A percentile compares a stretch with the other conserved stretches of the same genome.
Evolutionary conservation across 2,888 invertebrate genomes (phyloP).

Genomic region (Allygus modestus): DNA sequence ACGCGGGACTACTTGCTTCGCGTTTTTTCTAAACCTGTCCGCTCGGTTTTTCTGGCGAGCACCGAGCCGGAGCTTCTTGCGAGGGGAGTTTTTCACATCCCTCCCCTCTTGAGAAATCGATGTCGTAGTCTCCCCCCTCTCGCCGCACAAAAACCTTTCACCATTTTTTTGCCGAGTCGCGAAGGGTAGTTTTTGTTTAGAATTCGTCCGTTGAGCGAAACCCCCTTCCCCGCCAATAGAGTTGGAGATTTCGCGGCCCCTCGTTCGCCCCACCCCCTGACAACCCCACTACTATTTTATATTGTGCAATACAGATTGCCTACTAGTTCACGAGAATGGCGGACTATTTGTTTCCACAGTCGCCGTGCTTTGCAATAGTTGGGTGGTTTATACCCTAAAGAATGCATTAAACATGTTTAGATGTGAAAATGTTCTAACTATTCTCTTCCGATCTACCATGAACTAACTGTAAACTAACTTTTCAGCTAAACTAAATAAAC

Average conservation of each 20-base stretch:
- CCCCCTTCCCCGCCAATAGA: conserved; percentile 38
- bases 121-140: conserved; percentile 38
- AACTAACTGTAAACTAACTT: too few species aligned
- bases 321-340: not conserved
- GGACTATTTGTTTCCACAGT: not conserved
- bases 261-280: not conserved
- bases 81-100: conserved; percentile 45
- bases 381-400: too few species aligned
- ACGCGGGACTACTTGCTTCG: conserved; percentile 41
- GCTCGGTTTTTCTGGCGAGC: conserved; percentile 44
- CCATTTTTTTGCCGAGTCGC: conserved; percentile 37
- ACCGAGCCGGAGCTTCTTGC: conserved; percentile 50
- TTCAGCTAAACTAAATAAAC: too few species aligned
- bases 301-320: conserved; percentile 19
- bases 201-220: conserved; percentile 43
- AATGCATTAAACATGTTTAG: too few species aligned
- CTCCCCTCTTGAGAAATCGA: conserved; percentile 54
- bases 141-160: conserved; percentile 36
- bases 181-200: conserved; percentile 47
- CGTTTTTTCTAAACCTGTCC: conserved; percentile 46
- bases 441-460: too few species aligned
- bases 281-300: conserved; percentile 11
- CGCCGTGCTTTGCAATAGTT: too few species aligned
- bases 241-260: conserved; percentile 10
- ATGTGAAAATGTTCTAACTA: too few species aligned